Conservation (phyloP, 2,888 invertebrate species). For the Pimpla rufipes region DNA sequence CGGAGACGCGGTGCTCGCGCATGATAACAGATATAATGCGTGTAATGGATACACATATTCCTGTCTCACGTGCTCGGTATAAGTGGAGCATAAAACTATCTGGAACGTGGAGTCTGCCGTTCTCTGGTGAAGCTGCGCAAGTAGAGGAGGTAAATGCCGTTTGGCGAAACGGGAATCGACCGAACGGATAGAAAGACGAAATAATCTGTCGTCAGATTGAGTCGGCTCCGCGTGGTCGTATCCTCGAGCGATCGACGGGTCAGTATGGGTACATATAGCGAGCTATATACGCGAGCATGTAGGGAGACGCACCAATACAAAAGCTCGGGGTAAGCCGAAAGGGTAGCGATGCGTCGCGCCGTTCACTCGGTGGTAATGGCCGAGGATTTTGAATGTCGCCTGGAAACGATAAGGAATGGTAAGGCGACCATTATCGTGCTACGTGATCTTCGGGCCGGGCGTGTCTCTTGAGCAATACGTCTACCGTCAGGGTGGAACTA, state of each 20-base stretch:
- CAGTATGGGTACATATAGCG: background rate
- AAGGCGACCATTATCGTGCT: slow-evolving; percentile 83
- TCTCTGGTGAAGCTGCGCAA: slow-evolving; percentile 4
- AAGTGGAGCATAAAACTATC: slow-evolving; percentile 64
- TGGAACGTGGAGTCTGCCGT: slow-evolving; percentile 58
- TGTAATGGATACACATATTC: slow-evolving; percentile 70
- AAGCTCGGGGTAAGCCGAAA: slow-evolving; percentile 59
- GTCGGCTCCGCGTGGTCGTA: slow-evolving; percentile 9
- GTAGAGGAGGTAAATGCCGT: slow-evolving; percentile 42
- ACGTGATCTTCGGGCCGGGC: slow-evolving; percentile 81
- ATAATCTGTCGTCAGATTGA: slow-evolving; percentile 67
- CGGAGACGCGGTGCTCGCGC: slow-evolving; percentile 68
- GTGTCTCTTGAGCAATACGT: slow-evolving; percentile 67
- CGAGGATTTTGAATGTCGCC: slow-evolving; percentile 83
- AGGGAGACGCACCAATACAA: slow-evolving; percentile 51
- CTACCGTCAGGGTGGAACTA: slow-evolving; percentile 35
- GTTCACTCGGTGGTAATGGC: slow-evolving; percentile 67
- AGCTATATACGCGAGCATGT: background rate
- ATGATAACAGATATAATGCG: slow-evolving; percentile 71
- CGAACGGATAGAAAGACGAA: slow-evolving; percentile 66
- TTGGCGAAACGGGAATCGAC: slow-evolving; percentile 60
- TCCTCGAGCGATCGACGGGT: background rate
- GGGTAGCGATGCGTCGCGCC: slow-evolving; percentile 59
- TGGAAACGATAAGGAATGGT: slow-evolving; percentile 81
- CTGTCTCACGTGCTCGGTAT: slow-evolving; percentile 62